Conservation (phyloP, 2,888 invertebrate genomes). For the Yponomeuta cagnagella region DNA sequence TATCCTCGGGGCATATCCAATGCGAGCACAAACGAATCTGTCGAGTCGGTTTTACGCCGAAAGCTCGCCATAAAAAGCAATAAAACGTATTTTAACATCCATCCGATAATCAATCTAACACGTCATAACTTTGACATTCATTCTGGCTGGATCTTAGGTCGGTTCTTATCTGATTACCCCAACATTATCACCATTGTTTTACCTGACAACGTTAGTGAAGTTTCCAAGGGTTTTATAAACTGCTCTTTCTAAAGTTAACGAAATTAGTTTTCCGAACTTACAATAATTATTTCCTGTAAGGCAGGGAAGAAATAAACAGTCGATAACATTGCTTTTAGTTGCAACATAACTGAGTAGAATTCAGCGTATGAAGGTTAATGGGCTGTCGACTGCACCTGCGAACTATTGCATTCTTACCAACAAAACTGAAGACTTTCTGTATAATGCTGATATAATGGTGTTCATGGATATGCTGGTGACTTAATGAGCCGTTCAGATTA, state of each 20-base stretch:
- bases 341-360: no score
- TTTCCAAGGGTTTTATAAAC: background rate
- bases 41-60: constrained; percentile 59
- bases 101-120: constrained; percentile 77
- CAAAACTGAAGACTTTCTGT: no score
- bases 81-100: constrained; percentile 76
- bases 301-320: no score
- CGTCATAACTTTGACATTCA: constrained; percentile 76
- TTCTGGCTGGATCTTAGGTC: constrained; percentile 41
- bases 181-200: background rate
- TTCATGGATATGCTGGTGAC: no score
- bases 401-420: no score
- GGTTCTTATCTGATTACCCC: constrained; percentile 8
- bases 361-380: no score
- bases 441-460: no score
- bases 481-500: no score
- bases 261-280: no score
- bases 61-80: constrained; percentile 69
- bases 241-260: background rate
- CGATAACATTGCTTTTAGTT: no score
- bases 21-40: constrained; percentile 55
- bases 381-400: no score
- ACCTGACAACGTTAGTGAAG: background rate
- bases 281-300: no score
- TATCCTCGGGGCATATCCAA: constrained; percentile 11